A percentile compares a stretch with the other conserved stretches of the same genome.
phyloP scores from a whole-genome alignment of 1,140 invertebrate species.

The Temnothorax longispinosus region DNA sequence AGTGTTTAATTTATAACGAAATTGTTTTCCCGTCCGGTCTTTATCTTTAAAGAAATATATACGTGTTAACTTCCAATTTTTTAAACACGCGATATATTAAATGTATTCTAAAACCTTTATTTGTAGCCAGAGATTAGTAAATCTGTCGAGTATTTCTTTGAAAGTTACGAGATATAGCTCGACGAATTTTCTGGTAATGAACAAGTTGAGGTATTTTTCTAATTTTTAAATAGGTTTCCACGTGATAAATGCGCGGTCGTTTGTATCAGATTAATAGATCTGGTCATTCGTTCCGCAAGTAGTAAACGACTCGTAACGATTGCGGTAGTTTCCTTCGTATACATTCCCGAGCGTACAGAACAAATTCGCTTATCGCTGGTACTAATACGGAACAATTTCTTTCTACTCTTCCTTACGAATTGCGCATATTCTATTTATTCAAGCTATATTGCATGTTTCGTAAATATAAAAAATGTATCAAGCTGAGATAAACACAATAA shows the following conservation, averaged over 20 bases:
- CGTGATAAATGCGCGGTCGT: slow-evolving; percentile 19
- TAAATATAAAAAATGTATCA: neutral
- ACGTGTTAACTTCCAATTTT: neutral
- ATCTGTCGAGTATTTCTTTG: neutral
- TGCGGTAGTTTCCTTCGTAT: slow-evolving; percentile 31
- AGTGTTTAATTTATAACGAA: neutral
- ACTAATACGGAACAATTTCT: neutral
- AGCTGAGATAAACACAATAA: neutral
- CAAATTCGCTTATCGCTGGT: slow-evolving; percentile 39
- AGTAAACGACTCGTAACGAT: slow-evolving; percentile 46
- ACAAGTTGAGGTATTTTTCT: slow-evolving; percentile 10
- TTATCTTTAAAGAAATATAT: neutral
- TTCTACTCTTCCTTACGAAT: neutral
- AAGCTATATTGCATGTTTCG: neutral
- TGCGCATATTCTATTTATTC: slow-evolving; percentile 16
- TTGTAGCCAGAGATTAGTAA: neutral
- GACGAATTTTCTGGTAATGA: neutral
- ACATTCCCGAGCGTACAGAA: neutral
- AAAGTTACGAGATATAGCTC: neutral
- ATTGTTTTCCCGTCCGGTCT: neutral
- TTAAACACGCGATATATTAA: neutral
- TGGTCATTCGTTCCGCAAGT: slow-evolving; percentile 41
- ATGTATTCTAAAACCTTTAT: neutral
- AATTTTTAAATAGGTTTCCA: slow-evolving; percentile 48
- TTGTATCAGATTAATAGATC: slow-evolving; percentile 50